Percentiles rank a stretch among this genome's conserved stretches.
Conservation (phyloP, 2,888 invertebrate species). For the Altica lythri region DNA sequence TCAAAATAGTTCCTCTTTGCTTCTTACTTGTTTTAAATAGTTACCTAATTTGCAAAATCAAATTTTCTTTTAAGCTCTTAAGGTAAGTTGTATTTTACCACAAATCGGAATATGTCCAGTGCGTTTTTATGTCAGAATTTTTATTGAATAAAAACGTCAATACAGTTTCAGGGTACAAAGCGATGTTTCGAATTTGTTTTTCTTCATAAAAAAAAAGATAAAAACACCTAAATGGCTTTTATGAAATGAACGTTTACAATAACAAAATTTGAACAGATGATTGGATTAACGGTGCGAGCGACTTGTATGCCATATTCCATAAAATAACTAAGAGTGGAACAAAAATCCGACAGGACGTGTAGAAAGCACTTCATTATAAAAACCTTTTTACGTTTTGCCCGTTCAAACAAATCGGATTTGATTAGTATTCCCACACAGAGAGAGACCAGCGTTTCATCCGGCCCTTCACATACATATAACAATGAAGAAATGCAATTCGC, state of each 20-base stretch:
- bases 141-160: conserved; percentile 27
- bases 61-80: no score
- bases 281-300: conserved; percentile 47
- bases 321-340: conserved; percentile 50
- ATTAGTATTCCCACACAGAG: conserved; percentile 49
- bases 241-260: conserved; percentile 49
- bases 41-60: no score
- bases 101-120: no score
- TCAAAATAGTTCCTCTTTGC: no score
- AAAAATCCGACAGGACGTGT: conserved; percentile 51
- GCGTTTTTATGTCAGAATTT: no score
- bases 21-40: no score
- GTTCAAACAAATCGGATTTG: conserved; percentile 55
- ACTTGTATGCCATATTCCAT: conserved; percentile 49
- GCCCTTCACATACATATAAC: conserved; percentile 47
- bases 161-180: conserved; percentile 29
- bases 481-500: conserved; percentile 51
- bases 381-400: conserved; percentile 53
- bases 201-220: conserved; percentile 31
- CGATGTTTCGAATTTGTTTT: conserved; percentile 35
- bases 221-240: conserved; percentile 45
- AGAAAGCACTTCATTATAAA: conserved; percentile 55
- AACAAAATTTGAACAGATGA: conserved; percentile 50
- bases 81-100: no score
- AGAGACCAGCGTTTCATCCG: conserved; percentile 36